Conservation (phyloP, 2,797 vertebrate species). For the Alauda arvensis region DNA sequence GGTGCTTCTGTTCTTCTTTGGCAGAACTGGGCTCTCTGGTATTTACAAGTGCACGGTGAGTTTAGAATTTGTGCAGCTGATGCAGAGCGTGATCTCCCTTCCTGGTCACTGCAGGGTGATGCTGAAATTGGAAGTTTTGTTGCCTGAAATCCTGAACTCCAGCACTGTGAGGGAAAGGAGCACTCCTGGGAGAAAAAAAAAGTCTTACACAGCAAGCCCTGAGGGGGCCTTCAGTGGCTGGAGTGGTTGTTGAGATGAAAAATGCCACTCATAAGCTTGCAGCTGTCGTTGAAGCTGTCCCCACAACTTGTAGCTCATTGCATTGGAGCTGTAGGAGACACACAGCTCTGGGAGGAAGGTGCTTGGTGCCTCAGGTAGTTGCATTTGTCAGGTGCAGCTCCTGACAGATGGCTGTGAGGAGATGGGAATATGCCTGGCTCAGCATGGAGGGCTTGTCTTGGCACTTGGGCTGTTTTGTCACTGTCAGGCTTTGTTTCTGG, state of each 20-base stretch:
- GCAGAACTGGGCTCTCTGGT: neutral
- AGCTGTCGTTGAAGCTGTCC: neutral
- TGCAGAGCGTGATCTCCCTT: neutral
- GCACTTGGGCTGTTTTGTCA: neutral
- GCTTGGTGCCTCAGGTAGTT: neutral
- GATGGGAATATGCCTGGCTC: slow-evolving; percentile 6
- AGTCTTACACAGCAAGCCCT: neutral
- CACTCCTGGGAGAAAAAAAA: neutral
- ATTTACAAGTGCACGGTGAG: rapidly evolving
- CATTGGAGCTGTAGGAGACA: neutral
- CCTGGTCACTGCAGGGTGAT: neutral
- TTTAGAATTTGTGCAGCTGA: neutral
- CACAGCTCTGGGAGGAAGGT: neutral
- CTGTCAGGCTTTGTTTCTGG: neutral
- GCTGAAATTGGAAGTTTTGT: neutral
- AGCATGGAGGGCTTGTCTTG: slow-evolving; percentile 12
- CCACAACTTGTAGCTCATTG: neutral
- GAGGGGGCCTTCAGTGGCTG: neutral
- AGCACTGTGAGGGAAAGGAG: neutral
- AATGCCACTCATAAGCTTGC: neutral
- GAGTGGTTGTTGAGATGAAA: neutral
- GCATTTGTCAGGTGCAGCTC: neutral
- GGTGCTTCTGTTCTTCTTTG: neutral
- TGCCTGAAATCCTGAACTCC: neutral
- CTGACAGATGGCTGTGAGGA: slow-evolving; percentile 22